Conservation (phyloP, 2,113 vertebrate genomes). For the Myanophis thanlyinensis region DNA sequence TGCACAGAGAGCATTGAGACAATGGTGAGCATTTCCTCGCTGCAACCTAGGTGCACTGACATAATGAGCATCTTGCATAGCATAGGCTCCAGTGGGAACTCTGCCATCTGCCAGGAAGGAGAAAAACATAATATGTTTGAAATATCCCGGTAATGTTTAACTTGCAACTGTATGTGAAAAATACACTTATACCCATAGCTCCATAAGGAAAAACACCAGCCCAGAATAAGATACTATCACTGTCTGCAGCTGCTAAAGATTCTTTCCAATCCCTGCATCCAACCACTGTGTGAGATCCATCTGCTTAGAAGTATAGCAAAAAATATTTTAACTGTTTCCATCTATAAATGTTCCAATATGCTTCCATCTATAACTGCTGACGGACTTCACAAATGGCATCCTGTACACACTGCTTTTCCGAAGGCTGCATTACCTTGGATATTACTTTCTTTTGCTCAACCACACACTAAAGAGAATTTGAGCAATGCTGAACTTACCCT, state of each 20-base stretch:
- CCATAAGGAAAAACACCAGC: neutral
- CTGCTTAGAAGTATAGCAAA: neutral
- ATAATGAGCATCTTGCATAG: constrained; percentile 99
- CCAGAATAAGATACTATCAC: neutral
- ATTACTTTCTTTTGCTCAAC: neutral
- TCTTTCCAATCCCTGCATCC: neutral
- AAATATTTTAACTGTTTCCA: neutral
- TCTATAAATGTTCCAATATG: neutral
- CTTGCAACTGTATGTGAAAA: neutral
- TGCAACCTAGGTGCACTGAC: constrained; percentile 97
- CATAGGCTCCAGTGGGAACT: constrained; percentile 98
- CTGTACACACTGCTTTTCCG: neutral
- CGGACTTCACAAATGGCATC: neutral
- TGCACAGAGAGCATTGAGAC: constrained; percentile 98
- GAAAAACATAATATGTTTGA: constrained; percentile 10
- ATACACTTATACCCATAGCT: neutral
- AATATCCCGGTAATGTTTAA: neutral
- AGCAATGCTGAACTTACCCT: constrained; percentile 73
- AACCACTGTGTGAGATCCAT: neutral
- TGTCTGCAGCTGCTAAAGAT: neutral
- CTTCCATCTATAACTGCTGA: neutral
- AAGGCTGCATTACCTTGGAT: neutral
- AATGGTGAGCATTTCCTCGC: constrained; percentile 97
- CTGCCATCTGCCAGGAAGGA: constrained; percentile 84
- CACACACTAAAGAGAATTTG: neutral